These are phyloP conservation scores for Gastrophryne carolinensis DNA, from an alignment of 2,797 vertebrate species.

Conservation along the genomic window DNA sequence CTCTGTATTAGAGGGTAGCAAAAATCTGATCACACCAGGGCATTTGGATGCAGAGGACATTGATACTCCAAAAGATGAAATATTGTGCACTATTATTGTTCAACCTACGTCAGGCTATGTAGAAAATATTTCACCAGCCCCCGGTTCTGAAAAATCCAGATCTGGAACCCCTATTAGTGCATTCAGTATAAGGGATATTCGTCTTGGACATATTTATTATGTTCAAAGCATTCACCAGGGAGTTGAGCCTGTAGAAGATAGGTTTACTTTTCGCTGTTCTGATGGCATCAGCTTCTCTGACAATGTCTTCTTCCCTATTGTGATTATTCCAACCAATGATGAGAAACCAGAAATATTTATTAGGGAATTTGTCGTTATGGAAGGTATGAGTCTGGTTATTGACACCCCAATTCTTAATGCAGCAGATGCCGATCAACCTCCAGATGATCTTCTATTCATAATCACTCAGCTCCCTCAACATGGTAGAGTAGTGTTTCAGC, in stretches of 20 bases:
- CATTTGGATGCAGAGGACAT: constrained; percentile 79
- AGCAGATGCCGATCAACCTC: constrained; percentile 77
- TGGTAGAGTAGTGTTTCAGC: constrained; percentile 79
- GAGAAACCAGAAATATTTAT: constrained; percentile 82
- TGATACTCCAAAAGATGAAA: constrained; percentile 79
- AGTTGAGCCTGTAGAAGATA: constrained; percentile 80
- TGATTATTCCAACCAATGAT: constrained; percentile 82
- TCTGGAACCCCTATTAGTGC: constrained; percentile 80
- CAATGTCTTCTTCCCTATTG: constrained; percentile 77
- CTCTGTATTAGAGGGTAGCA: constrained; percentile 78
- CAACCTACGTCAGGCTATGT: constrained; percentile 85
- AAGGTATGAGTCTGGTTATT: constrained; percentile 86
- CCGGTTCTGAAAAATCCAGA: constrained; percentile 80
- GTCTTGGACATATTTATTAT: constrained; percentile 73
- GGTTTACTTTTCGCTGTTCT: constrained; percentile 82
- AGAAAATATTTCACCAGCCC: constrained; percentile 81
- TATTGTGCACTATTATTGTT: constrained; percentile 80
- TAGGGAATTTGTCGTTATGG: constrained; percentile 83
- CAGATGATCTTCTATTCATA: constrained; percentile 77
- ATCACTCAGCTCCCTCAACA: constrained; percentile 77
- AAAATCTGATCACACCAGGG: constrained; percentile 74
- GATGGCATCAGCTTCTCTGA: constrained; percentile 85
- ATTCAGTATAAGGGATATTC: constrained; percentile 79
- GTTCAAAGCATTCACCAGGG: constrained; percentile 89
- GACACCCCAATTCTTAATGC: constrained; percentile 79